Conservation (phyloP, 2,113 vertebrate species). For the Pimephales promelas region DNA sequence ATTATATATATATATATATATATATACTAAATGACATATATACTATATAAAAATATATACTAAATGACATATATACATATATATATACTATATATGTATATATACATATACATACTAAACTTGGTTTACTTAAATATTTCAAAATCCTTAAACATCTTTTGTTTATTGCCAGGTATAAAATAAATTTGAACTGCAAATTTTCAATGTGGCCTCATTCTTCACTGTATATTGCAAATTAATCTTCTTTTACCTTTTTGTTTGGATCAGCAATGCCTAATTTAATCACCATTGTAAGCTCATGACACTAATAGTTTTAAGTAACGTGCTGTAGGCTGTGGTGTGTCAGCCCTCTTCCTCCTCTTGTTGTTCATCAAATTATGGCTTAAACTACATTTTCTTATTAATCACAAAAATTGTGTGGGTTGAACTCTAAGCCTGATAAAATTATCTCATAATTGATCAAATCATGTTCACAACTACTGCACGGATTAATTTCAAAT, state of each 20-base stretch:
- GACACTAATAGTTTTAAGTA: constrained; percentile 16
- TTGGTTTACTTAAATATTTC: too few species aligned
- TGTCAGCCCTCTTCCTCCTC: constrained; percentile 8
- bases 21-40: too few species aligned
- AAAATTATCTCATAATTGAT: background rate
- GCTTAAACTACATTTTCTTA: constrained; percentile 1
- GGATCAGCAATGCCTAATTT: background rate
- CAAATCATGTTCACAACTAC: background rate
- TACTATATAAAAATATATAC: too few species aligned
- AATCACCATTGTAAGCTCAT: constrained; percentile 4
- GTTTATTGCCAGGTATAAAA: too few species aligned
- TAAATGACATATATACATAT: too few species aligned
- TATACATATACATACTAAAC: too few species aligned
- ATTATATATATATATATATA: too few species aligned
- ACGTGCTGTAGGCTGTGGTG: background rate
- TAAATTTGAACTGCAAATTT: too few species aligned
- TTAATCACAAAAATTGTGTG: constrained; percentile 13
- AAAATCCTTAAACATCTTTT: too few species aligned
- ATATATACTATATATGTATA: too few species aligned
- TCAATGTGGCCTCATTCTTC: too few species aligned
- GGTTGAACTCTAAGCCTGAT: constrained; percentile 3
- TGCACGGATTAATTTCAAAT: background rate
- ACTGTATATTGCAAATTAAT: background rate
- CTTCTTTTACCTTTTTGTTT: background rate
- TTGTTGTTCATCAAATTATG: constrained; percentile 18